Evolutionary conservation across 1,140 invertebrate species (phyloP).

Genomic region (Pseudomyrmex sp.): DNA sequence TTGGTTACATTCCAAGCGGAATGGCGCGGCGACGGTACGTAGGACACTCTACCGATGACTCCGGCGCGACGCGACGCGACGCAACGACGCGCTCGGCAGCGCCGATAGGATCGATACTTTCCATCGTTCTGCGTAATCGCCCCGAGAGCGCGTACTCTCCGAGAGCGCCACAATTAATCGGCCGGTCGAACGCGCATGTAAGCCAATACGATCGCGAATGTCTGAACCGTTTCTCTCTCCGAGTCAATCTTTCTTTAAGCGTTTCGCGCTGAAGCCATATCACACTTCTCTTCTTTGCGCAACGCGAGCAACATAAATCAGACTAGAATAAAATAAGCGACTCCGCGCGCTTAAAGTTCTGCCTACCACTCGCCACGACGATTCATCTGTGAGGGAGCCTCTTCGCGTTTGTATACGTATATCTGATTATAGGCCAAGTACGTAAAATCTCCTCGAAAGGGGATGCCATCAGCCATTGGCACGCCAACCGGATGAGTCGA

Average conservation of each 20-base stretch:
- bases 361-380: conserved; percentile 28
- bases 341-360: neutral
- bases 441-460: conserved; percentile 45
- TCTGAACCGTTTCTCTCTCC: conserved; percentile 9
- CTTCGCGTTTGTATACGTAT: conserved; percentile 22
- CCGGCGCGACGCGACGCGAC: conserved; percentile 9
- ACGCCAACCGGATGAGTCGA: conserved; percentile 19
- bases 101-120: conserved; percentile 51
- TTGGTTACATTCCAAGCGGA: conserved; percentile 71
- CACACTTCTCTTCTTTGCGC: neutral
- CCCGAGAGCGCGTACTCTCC: neutral
- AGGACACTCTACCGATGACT: conserved; percentile 43
- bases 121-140: conserved; percentile 34
- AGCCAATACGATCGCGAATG: conserved; percentile 29
- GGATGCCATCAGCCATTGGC: conserved; percentile 47
- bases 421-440: conserved; percentile 59
- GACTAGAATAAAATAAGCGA: conserved; percentile 38
- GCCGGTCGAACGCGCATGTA: neutral
- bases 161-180: conserved; percentile 53
- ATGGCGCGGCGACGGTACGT: conserved; percentile 13
- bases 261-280: conserved; percentile 16
- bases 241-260: conserved; percentile 36
- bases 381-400: conserved; percentile 6
- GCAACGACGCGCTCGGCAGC: neutral
- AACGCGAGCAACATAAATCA: conserved; percentile 40